Percentiles rank a stretch among this genome's conserved stretches.
Conservation (phyloP, 2,888 invertebrate genomes). For the Microctonus brassicae region DNA sequence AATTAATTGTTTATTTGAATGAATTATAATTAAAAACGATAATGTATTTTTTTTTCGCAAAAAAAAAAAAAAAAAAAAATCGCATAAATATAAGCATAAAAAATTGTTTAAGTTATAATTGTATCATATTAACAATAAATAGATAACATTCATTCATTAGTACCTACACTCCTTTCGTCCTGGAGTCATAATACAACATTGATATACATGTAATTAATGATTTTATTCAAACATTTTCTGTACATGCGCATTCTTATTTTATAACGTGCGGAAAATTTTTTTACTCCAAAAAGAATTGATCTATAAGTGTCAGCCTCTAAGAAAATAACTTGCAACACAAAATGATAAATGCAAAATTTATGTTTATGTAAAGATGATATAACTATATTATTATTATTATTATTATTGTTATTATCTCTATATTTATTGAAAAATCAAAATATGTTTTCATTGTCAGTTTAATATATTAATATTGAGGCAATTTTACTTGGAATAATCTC, state of each 20-base stretch:
- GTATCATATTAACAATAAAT: conserved; percentile 57
- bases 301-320: too few relatives aligned
- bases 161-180: background rate
- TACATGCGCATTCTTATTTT: conserved; percentile 15
- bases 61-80: conserved; percentile 32
- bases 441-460: background rate
- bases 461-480: background rate
- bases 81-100: conserved; percentile 36
- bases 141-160: conserved; percentile 50
- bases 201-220: background rate
- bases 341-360: too few relatives aligned
- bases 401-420: too few relatives aligned
- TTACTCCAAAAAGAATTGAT: too few relatives aligned
- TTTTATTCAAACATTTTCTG: background rate
- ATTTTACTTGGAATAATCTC: background rate
- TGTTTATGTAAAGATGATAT: too few relatives aligned
- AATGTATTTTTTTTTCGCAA: conserved; percentile 30
- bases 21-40: conserved; percentile 2
- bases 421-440: too few relatives aligned
- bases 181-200: background rate
- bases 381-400: too few relatives aligned
- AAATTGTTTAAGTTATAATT: conserved; percentile 58
- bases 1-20: conserved; percentile 5
- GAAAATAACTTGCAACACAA: too few relatives aligned
- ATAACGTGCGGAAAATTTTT: too few relatives aligned